These are phyloP conservation scores for Eupithecia vulgata DNA, from an alignment of 2,888 invertebrate genomes.

Conservation along the genomic window DNA sequence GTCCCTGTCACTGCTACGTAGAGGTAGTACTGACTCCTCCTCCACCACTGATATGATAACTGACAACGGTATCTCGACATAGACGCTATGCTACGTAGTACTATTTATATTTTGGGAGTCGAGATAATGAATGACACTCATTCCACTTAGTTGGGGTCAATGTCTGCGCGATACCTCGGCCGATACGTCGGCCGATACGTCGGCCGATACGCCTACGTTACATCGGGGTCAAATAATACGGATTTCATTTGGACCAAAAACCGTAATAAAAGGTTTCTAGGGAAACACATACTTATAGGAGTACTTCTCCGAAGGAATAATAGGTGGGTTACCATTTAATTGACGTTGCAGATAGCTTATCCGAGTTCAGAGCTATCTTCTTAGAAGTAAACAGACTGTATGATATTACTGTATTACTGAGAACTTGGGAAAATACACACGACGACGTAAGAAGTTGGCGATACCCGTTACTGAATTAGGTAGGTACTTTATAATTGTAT, in stretches of 20 bases:
- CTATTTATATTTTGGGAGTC: not conserved
- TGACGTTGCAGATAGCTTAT: not conserved
- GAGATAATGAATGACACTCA: slow-evolving; percentile 3
- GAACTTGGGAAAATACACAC: not conserved
- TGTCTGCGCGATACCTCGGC: not conserved
- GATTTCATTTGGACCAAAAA: not conserved
- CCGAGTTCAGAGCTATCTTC: not conserved
- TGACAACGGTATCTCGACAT: too few species aligned
- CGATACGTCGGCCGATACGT: too few species aligned
- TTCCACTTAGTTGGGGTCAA: not conserved
- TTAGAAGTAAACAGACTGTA: not conserved
- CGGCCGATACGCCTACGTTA: too few species aligned
- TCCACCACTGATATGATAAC: too few species aligned
- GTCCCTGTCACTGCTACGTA: too few species aligned
- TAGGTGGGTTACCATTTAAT: not conserved
- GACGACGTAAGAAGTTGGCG: too few species aligned
- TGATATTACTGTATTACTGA: not conserved
- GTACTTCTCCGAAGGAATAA: not conserved
- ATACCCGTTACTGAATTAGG: too few species aligned
- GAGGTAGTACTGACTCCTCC: too few species aligned
- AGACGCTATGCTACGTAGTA: too few species aligned
- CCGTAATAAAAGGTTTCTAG: not conserved
- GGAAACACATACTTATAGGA: too few species aligned
- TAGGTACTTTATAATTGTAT: too few species aligned
- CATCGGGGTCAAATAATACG: not conserved